Evolutionary conservation across 2,888 invertebrate species (phyloP), one percentile per base, ranked within the genome.

Genomic region (Thera britannica): DNA sequence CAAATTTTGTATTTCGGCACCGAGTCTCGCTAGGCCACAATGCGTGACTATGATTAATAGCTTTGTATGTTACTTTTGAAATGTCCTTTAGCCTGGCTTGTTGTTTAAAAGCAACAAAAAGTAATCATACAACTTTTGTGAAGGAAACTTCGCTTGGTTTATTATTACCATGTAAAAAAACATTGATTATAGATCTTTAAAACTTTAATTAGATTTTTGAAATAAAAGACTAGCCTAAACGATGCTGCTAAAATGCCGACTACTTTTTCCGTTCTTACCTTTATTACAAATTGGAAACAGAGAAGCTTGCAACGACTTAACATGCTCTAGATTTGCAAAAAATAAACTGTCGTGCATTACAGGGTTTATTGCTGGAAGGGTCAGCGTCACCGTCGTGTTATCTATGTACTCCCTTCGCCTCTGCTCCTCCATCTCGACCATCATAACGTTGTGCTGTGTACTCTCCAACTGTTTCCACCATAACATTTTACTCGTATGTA

Each of bases 261-360:
- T 36, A 46, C 44, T 7, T 46, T 2, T 11, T 65, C 54, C 9
- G 23, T 56, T 69, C 76, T 86, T 92, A 94, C 94, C 94, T 94
- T 89, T 94, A 74, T 86, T 90, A 77, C 89, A 94, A 79, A 94
- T 93, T 58, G 96, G 96, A 85, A 96, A 96, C 67, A 96, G 88
- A 61, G 95, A 93, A 58, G 96, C 95, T 86, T 96, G 96, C 68
- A 96, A 91, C 67, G 95, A 94, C 85, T 94, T 95, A 51, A 96
- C 96, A 86, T 92, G 94, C 75, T 94, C 90, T 83, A 92, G 75
- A 80, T 90, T 90, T 48, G 91, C 85, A 79, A 92, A 84, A 71
- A 92, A 83, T 62, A 91, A 80, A 81, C 90, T 88, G 73, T 92
- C 90, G 79, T 90, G 87, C 70, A 91, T 79, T 68, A 90, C 84